phyloP scores from a whole-genome alignment of 2,113 vertebrate genomes.

The Raja brachyura region DNA sequence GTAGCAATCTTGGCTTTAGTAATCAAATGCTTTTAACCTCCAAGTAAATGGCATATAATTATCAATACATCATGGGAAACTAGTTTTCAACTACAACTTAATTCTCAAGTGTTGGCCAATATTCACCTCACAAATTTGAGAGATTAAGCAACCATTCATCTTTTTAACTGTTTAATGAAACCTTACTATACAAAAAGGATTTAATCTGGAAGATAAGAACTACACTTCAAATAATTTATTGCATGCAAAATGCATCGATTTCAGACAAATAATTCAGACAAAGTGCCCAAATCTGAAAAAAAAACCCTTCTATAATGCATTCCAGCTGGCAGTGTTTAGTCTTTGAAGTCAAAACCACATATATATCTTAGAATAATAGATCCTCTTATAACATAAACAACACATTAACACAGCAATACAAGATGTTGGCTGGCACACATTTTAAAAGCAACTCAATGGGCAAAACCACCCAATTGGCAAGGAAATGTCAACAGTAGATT shows the following conservation, averaged over 20 bases:
- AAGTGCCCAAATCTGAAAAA: background rate
- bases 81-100: slow-evolving; percentile 15
- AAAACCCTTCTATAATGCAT: no score
- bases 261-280: background rate
- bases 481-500: background rate
- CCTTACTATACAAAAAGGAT: background rate
- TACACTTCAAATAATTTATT: background rate
- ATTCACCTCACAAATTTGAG: background rate
- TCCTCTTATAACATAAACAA: background rate
- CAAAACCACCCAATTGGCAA: background rate
- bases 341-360: no score
- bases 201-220: background rate
- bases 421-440: no score
- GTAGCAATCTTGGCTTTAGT: slow-evolving; percentile 1
- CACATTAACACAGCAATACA: no score
- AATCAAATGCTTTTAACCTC: background rate
- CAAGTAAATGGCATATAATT: slow-evolving; percentile 8
- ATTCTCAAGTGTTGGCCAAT: background rate
- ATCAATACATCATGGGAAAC: slow-evolving; percentile 14
- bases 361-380: background rate
- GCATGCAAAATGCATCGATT: background rate
- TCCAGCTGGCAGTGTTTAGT: no score
- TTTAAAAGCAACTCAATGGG: background rate
- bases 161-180: background rate
- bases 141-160: background rate